These are phyloP conservation scores for Dexiosoma caninum DNA, from an alignment of 2,888 invertebrate genomes.

Conservation along the genomic window DNA sequence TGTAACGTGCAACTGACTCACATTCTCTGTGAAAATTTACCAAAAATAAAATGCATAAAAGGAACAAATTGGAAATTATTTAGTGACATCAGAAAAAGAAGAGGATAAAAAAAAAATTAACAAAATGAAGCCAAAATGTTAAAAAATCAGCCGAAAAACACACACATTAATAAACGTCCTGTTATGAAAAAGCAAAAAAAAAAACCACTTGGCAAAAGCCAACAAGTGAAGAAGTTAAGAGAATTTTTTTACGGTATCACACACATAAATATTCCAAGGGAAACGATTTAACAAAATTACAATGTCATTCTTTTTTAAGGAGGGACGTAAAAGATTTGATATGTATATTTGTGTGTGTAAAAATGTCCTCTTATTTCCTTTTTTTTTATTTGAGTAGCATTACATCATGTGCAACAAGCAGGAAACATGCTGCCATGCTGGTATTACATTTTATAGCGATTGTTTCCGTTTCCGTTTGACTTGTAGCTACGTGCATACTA, in stretches of 20 bases:
- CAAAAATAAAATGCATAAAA: slow-evolving; percentile 4
- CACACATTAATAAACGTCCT: slow-evolving; percentile 43
- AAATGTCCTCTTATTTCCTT: slow-evolving; percentile 25
- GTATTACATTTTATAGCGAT: slow-evolving; percentile 64
- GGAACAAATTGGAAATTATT: slow-evolving; percentile 28
- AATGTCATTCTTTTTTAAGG: slow-evolving; percentile 50
- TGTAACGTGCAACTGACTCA: no score
- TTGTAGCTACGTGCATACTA: slow-evolving; percentile 59
- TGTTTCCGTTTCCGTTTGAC: slow-evolving; percentile 67
- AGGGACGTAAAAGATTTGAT: slow-evolving; percentile 7
- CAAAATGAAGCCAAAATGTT: slow-evolving; percentile 45
- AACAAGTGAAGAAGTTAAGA: not conserved
- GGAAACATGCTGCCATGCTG: slow-evolving; percentile 63
- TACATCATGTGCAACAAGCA: slow-evolving; percentile 63
- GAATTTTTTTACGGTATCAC: slow-evolving; percentile 29
- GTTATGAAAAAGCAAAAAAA: slow-evolving; percentile 1
- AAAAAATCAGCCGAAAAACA: slow-evolving; percentile 38
- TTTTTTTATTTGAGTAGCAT: slow-evolving; percentile 57
- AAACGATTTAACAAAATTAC: slow-evolving; percentile 61
- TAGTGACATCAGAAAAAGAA: slow-evolving; percentile 40
- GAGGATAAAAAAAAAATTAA: slow-evolving; percentile 3
- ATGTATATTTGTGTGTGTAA: not conserved
- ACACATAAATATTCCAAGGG: slow-evolving; percentile 48
- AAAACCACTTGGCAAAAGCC: slow-evolving; percentile 26
- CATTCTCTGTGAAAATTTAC: no score